Percentiles rank a stretch among this genome's conserved stretches.
Evolutionary conservation across 2,797 vertebrate genomes (phyloP).

Genomic region (Chromobotia macracanthus): DNA sequence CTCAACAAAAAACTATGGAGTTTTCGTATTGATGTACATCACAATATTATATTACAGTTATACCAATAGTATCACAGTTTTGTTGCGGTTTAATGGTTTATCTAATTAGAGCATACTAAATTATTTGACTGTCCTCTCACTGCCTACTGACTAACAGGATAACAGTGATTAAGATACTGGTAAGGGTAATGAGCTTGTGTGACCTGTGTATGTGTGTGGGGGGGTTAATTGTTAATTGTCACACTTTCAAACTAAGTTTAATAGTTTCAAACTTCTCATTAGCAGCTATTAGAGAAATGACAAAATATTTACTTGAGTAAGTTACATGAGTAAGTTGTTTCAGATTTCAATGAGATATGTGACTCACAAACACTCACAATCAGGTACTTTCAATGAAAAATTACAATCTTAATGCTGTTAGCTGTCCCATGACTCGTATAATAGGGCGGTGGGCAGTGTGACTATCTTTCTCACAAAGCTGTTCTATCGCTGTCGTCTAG

Average conservation of each 20-base stretch:
- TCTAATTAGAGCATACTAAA: not conserved
- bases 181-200: not conserved
- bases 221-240: not conserved
- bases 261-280: not conserved
- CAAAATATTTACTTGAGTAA: not conserved
- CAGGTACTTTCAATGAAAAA: not conserved
- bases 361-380: not conserved
- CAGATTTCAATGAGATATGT: not conserved
- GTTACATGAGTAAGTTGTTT: not conserved
- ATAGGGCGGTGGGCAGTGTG: not conserved
- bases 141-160: not conserved
- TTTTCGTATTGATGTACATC: constrained; percentile 13
- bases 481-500: not conserved
- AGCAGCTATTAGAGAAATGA: constrained; percentile 17
- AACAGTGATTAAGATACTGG: constrained; percentile 17
- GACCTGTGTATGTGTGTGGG: not conserved
- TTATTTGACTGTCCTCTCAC: not conserved
- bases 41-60: constrained; percentile 6
- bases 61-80: not conserved
- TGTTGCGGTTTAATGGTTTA: not conserved
- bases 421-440: not conserved
- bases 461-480: not conserved
- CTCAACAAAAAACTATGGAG: constrained; percentile 65
- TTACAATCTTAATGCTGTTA: not conserved
- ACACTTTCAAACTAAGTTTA: not conserved